Conservation (phyloP, 2,797 vertebrate genomes). For the Mus spretus region DNA sequence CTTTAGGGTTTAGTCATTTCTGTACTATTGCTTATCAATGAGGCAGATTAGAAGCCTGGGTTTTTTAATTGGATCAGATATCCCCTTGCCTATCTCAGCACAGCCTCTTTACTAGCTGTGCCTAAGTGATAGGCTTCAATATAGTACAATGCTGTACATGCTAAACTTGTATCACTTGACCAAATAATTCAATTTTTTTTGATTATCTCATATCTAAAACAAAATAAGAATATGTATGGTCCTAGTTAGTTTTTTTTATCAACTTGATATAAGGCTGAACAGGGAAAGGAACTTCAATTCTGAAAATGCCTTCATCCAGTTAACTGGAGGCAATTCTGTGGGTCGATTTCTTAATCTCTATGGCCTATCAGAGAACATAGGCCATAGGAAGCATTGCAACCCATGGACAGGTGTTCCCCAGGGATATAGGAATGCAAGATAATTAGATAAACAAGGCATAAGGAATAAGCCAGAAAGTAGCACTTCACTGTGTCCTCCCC, state of each 20-base stretch:
- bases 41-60: too few relatives aligned
- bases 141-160: too few relatives aligned
- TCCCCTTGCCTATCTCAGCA: neutral
- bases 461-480: neutral
- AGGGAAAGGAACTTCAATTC: neutral
- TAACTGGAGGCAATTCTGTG: neutral
- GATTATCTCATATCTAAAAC: neutral
- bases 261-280: too few relatives aligned
- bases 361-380: neutral
- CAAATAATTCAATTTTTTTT: neutral
- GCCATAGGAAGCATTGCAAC: neutral
- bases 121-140: neutral
- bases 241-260: neutral
- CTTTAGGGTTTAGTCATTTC: neutral
- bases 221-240: neutral
- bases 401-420: too few relatives aligned
- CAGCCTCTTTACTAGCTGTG: neutral
- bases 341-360: neutral
- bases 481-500: neutral
- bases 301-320: neutral
- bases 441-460: neutral
- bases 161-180: neutral
- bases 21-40: neutral
- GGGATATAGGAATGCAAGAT: neutral
- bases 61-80: neutral